Conservation (phyloP, 2,797 vertebrate genomes). For the Poeciliopsis gracilis region DNA sequence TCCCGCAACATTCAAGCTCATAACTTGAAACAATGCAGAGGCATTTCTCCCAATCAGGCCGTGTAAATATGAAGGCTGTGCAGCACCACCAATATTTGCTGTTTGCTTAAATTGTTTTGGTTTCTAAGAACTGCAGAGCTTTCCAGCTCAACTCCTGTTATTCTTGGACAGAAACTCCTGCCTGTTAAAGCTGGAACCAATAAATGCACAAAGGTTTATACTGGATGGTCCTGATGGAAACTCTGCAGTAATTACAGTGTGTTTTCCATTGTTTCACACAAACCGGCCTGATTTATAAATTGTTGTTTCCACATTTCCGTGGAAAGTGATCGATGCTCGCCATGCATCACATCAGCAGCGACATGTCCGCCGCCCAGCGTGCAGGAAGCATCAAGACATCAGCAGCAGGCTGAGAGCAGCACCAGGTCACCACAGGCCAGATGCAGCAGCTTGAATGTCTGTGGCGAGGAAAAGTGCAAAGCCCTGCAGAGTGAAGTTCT, state of each 20-base stretch:
- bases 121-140: conserved; percentile 11
- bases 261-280: conserved; percentile 33
- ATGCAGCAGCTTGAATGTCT: conserved; percentile 16
- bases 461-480: conserved; percentile 25
- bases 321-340: conserved; percentile 22
- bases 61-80: conserved; percentile 37
- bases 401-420: conserved; percentile 2
- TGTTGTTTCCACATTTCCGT: conserved; percentile 22
- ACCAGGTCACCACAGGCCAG: not conserved
- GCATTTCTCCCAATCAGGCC: conserved; percentile 49
- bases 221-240: conserved; percentile 23
- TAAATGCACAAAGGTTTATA: conserved; percentile 1
- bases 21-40: conserved; percentile 50
- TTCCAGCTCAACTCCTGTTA: conserved; percentile 11
- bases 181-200: conserved; percentile 15
- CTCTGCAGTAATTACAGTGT: conserved; percentile 23
- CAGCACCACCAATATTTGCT: conserved; percentile 1
- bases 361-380: not conserved
- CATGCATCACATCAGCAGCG: conserved; percentile 42
- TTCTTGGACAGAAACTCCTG: conserved; percentile 12
- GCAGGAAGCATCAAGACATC: conserved; percentile 53
- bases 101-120: conserved; percentile 4
- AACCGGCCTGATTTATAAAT: conserved; percentile 39
- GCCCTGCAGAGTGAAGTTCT: conserved; percentile 36
- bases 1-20: conserved; percentile 35